phyloP scores from a whole-genome alignment of 2,888 invertebrate genomes.

The Nymphalis urticae region DNA sequence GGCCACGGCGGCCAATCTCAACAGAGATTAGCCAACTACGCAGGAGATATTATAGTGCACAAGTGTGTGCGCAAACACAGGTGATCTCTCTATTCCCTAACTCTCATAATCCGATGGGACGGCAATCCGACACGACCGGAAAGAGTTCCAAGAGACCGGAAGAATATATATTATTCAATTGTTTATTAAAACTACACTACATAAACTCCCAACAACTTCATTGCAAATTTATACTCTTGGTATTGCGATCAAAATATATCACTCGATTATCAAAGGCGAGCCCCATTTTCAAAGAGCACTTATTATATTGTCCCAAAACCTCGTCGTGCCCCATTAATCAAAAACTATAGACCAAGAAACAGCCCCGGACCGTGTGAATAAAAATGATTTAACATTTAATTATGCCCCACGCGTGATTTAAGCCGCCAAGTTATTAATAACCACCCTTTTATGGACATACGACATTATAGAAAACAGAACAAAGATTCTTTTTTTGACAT shows the following conservation, averaged over 20 bases:
- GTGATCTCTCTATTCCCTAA: no score
- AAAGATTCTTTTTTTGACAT: no score
- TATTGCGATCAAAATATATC: not conserved
- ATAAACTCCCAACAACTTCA: no score
- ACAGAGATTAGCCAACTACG: no score
- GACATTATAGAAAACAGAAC: not conserved
- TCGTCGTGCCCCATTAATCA: constrained; percentile 9
- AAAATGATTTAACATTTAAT: constrained; percentile 35
- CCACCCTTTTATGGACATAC: constrained; percentile 3
- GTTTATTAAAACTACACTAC: no score
- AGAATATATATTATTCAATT: no score
- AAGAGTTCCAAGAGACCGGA: no score
- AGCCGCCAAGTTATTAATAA: constrained; percentile 16
- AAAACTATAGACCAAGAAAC: not conserved
- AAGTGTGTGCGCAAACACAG: no score
- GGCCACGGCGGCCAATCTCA: no score
- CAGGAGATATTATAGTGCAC: no score
- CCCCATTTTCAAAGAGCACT: not conserved
- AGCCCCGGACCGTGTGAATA: constrained; percentile 3
- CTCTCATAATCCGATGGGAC: no score
- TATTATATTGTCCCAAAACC: constrained; percentile 7
- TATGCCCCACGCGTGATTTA: constrained; percentile 31
- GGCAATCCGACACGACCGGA: no score
- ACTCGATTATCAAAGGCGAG: not conserved
- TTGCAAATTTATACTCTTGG: not conserved